Base-by-base conservation (phyloP, 2,888 invertebrate species). In the Pycnomerus fuliginosus region DNA sequence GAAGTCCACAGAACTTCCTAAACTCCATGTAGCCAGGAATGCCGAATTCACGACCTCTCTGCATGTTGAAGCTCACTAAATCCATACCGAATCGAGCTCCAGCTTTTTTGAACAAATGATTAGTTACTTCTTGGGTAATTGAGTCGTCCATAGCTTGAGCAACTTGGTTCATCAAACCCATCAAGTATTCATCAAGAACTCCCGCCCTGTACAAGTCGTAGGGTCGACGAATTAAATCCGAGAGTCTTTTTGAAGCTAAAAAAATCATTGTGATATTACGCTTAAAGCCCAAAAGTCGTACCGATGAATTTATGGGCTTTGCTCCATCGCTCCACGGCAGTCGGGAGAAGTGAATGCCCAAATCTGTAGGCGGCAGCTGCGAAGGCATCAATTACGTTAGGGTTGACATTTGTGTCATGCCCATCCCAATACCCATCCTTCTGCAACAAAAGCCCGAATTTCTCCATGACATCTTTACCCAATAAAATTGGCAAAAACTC, bases 71-170 rank as follows among this genome's bases (percentile, higher is more conserved):
- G 5, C 93, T 88, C 10, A 92, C 92, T 62, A 94, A 75, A 71
- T 94, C 93, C 83, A 93, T 84, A 53, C 93, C 93, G 64, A 87
- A 89, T 41, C 85, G 75, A n/a, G 68, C 68, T 3, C 70, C 73
- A 11, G 82, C 83, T 70, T 89, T 89, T 73, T 92, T 92, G 74
- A 94, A 93, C 40, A 93, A 75, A 72, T 92, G 91, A 73, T 93
- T 93, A 22, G 93, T 93, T 1, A 93, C 91, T 79, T 92, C 82
- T 61, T 83, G 84, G 0, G 93, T 93, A 53, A 94, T 90, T 0
- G 91, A 92, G 69, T 93, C 92, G 68, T 94, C 94, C 90, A 93
- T 92, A 64, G 92, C 91, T 71, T 93, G 92, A 1, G 93, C 91
- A 13, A 92, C 91, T 76, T 94, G 93, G 71, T 93, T 93, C 85